phyloP scores from a whole-genome alignment of 2,113 vertebrate genomes.

The Tragelaphus buxtoni region DNA sequence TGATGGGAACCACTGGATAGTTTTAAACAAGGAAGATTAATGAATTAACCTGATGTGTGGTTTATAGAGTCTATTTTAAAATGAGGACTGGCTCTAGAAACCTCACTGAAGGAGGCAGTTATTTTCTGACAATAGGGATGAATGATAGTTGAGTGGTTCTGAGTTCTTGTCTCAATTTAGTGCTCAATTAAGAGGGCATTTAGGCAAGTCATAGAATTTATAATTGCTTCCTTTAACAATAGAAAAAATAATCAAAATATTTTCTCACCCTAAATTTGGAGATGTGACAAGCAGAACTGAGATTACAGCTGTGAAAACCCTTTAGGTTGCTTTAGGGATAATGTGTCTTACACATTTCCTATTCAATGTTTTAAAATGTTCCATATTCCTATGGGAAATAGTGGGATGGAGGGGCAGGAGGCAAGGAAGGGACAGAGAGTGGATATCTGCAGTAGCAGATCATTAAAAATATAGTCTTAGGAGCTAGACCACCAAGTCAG shows the following conservation, averaged over 20 bases:
- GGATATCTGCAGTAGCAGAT: not conserved
- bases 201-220: not conserved
- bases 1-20: not conserved
- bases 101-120: not conserved
- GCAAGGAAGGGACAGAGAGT: not conserved
- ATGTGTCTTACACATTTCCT: not conserved
- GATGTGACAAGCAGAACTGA: not conserved
- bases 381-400: not conserved
- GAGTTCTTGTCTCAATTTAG: slow-evolving; percentile 27
- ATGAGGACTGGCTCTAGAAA: not conserved
- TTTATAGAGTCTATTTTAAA: not conserved
- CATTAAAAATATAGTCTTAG: not conserved
- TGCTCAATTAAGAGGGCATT: not conserved
- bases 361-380: not conserved
- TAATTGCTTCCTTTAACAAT: not conserved
- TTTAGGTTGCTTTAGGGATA: not conserved
- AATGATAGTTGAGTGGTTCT: not conserved
- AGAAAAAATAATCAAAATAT: not conserved
- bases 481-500: not conserved
- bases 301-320: not conserved
- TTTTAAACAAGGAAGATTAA: not conserved
- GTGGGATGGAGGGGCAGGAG: not conserved
- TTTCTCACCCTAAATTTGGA: not conserved
- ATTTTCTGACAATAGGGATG: not conserved
- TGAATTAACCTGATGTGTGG: not conserved